Evolutionary conservation across 2,797 vertebrate species (phyloP), one percentile per base, ranked within the genome.

Genomic region (Sebastes glaucus): DNA sequence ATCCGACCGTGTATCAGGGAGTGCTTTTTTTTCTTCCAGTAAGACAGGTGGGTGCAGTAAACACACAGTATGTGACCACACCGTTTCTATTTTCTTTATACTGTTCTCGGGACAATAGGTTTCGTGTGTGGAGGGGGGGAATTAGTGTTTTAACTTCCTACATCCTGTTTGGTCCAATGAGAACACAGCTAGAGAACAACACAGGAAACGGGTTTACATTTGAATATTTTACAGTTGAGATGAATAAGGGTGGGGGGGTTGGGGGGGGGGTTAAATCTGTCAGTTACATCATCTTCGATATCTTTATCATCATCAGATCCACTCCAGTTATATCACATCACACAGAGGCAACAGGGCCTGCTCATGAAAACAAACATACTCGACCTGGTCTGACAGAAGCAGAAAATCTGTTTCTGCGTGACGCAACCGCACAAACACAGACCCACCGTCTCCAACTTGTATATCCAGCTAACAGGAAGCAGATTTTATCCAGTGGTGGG

Each of bases 11-110:
- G 62, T 71, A 67, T 78, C 46, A 53, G 20, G 68, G 27, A 64
- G 71, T 81, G 49, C 63, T 78, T 82, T 71, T 90, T 67, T 59
- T 69, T 91, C 35, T 92, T 92, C 90, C 89, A 92, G 87, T 92
- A 67, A 61, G 77, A 90, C 79, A 83, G 53, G 77, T 71, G 80
- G 84, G 90, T 88, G 87, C 90, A 89, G 85, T 89, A 80, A 89
- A 90, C 86, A 86, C 71, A 86, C 25, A 74, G 42, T 20, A 32
- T 25, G 73, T 82, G 88, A 63, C 79, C 57, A 74, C 89, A 88
- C 82, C 68, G 3, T 55, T 75, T 85, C 80, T 77, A 62, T 74
- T 76, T 70, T 74, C 68, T 81, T 88, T 65, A 78, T 46, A 80
- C 72, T 42, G 38, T 83, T 85, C 81, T 86, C 28, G 14, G 68